Evolutionary conservation across 2,888 invertebrate species (phyloP).

Genomic region (Julus scandinavius): DNA sequence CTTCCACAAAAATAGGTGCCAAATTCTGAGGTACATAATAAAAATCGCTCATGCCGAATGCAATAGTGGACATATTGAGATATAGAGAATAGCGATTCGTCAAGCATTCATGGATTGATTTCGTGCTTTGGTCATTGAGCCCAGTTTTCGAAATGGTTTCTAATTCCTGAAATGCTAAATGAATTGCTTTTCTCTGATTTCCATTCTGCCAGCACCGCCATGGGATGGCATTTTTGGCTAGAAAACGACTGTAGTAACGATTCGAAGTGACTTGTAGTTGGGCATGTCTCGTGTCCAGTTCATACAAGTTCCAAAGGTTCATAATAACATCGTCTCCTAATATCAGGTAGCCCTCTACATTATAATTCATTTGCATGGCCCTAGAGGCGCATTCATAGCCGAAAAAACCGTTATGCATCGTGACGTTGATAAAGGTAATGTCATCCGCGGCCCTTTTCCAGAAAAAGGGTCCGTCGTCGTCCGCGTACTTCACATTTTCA

Average conservation of each 20-base stretch:
- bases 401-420: neutral
- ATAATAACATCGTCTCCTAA: slow-evolving; percentile 52
- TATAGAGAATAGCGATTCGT: neutral
- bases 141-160: neutral
- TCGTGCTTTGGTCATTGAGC: neutral
- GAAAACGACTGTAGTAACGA: neutral
- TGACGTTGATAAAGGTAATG: slow-evolving; percentile 51
- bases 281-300: neutral
- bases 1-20: slow-evolving; percentile 27
- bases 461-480: neutral
- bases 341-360: slow-evolving; percentile 50
- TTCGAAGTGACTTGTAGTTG: neutral
- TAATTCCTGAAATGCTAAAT: slow-evolving; percentile 24
- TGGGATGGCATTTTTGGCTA: neutral
- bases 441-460: neutral
- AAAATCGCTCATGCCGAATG: slow-evolving; percentile 28
- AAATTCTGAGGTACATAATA: slow-evolving; percentile 29
- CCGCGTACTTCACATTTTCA: neutral
- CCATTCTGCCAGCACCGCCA: slow-evolving; percentile 49
- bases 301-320: slow-evolving; percentile 49
- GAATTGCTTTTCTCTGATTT: neutral
- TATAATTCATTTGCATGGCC: slow-evolving; percentile 52
- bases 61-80: slow-evolving; percentile 5
- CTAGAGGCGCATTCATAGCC: slow-evolving; percentile 50
- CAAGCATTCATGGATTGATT: neutral